Evolutionary conservation across 2,888 invertebrate genomes (phyloP).

Genomic region (Chrysolina oricalcia): DNA sequence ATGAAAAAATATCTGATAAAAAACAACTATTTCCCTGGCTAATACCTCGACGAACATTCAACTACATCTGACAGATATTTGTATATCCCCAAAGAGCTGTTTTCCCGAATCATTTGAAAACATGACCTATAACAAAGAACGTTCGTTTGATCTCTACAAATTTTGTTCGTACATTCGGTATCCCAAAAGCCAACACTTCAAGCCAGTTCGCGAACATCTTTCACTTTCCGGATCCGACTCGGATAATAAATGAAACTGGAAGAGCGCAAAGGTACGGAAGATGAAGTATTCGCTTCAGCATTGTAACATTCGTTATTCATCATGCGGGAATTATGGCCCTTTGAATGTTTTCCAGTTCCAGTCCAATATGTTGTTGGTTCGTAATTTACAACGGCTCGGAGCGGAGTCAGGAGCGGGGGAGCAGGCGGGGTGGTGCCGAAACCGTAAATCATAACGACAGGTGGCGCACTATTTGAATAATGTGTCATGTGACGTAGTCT

Average conservation of each 20-base stretch:
- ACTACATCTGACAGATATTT: too few relatives aligned
- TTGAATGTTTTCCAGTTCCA: slow-evolving; percentile 23
- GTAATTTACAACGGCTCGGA: slow-evolving; percentile 18
- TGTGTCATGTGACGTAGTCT: background rate
- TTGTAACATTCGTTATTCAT: slow-evolving; percentile 20
- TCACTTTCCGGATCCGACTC: slow-evolving; percentile 2
- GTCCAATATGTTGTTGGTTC: slow-evolving; percentile 24
- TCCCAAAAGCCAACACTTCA: background rate
- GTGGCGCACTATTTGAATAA: slow-evolving; percentile 17
- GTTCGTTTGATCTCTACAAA: too few relatives aligned
- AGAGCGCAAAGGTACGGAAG: slow-evolving; percentile 12
- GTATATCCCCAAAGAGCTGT: too few relatives aligned
- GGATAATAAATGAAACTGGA: slow-evolving; percentile 19
- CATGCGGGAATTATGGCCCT: slow-evolving; percentile 9
- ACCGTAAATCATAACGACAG: slow-evolving; percentile 17
- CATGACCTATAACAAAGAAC: too few relatives aligned
- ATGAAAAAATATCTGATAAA: too few relatives aligned
- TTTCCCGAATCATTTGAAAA: too few relatives aligned
- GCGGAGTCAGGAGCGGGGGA: background rate
- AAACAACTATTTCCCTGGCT: background rate
- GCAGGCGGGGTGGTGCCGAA: background rate
- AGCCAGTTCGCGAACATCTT: background rate
- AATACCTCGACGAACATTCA: too few relatives aligned
- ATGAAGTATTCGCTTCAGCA: slow-evolving; percentile 16
- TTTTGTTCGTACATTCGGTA: background rate